phyloP scores from a whole-genome alignment of 2,888 invertebrate species.

The Eristalinus sepulchralis region DNA sequence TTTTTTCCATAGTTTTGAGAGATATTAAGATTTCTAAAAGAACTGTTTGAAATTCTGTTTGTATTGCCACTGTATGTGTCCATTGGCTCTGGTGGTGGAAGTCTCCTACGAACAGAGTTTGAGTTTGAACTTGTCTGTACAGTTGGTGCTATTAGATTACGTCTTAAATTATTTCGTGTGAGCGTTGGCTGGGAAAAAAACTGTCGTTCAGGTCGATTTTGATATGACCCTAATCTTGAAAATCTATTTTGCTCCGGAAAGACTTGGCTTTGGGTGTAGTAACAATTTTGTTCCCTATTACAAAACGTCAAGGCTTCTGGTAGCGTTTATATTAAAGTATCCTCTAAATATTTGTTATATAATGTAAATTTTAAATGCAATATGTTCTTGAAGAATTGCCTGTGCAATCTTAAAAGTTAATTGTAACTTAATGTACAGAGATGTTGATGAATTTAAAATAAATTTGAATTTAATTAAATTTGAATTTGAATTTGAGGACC shows the following conservation, averaged over 20 bases:
- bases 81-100: background rate
- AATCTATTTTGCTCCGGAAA: too few relatives aligned
- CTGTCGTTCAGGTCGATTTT: background rate
- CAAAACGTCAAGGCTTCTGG: too few relatives aligned
- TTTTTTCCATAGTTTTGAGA: background rate
- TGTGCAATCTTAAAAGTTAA: too few relatives aligned
- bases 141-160: background rate
- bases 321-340: too few relatives aligned
- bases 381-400: too few relatives aligned
- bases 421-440: too few relatives aligned
- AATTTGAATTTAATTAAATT: too few relatives aligned
- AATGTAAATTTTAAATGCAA: too few relatives aligned
- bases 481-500: too few relatives aligned
- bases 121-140: background rate
- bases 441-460: too few relatives aligned
- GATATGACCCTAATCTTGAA: background rate
- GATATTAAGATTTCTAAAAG: background rate
- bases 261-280: background rate
- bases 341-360: too few relatives aligned
- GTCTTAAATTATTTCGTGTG: background rate
- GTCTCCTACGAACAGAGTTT: background rate
- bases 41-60: background rate
- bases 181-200: background rate
- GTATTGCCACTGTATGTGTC: background rate
- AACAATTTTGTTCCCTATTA: too few relatives aligned